Evolutionary conservation across 1,140 invertebrate species (phyloP).

Genomic region (Probaryconus sp.): DNA sequence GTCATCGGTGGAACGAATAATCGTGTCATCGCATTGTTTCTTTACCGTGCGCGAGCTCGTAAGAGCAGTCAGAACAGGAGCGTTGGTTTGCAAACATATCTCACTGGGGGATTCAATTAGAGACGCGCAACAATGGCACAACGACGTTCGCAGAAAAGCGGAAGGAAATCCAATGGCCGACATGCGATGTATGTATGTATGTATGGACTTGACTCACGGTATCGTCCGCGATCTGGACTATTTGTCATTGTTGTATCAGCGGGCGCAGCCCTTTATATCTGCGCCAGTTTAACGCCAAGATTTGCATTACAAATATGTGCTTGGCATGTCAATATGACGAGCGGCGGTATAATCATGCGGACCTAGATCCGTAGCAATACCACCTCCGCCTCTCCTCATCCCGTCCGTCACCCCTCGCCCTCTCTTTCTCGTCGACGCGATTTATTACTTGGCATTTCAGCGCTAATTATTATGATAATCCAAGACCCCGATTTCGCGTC

Average conservation of each 20-base stretch:
- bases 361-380: not conserved
- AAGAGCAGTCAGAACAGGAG: constrained; percentile 1
- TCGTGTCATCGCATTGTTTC: constrained; percentile 36
- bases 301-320: constrained; percentile 72
- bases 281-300: constrained; percentile 59
- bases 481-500: too few species aligned
- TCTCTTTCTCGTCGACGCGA: not conserved
- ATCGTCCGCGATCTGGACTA: constrained; percentile 66
- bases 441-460: not conserved
- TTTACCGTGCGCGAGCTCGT: constrained; percentile 18
- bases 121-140: constrained; percentile 40
- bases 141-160: constrained; percentile 28
- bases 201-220: constrained; percentile 64
- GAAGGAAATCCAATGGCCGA: constrained; percentile 65
- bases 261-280: constrained; percentile 54
- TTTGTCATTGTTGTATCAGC: constrained; percentile 69
- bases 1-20: not conserved
- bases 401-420: too few species aligned
- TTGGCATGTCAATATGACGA: constrained; percentile 68
- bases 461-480: constrained; percentile 14
- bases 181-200: too few species aligned
- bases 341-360: constrained; percentile 12
- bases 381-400: not conserved
- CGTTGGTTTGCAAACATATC: constrained; percentile 19
- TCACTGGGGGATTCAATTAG: constrained; percentile 55